Evolutionary conservation across 53 echinoderm and acorn worm genomes (phyloP), one percentile per base, ranked within the genome.

Genomic region (Pentamera pediparva): DNA sequence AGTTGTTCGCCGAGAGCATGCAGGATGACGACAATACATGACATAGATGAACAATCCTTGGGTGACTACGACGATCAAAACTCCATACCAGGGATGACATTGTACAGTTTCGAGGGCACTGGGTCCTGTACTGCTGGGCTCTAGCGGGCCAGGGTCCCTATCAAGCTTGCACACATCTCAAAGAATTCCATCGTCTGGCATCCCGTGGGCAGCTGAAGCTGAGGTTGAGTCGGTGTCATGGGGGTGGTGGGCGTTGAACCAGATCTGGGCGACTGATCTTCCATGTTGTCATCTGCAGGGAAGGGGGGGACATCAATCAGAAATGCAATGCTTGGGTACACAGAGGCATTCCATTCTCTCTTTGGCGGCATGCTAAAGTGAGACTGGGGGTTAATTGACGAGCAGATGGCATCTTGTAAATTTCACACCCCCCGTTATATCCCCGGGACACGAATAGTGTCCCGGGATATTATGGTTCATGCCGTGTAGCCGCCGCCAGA

Each of bases 161-260:
- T 98, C 25, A 98, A 74, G 65, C 91, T 98, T 37, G 98, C 98
- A 59, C 98, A 98, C 81, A 98, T 89, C 65, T 98, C 98, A 81
- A 98, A 91, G 84, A 98, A 98, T 35, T 96, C 96, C 88, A 96
- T 85, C 18, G 96, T 96, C 57, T 89, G 86, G 17, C 67, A 67
- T n/a, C 73, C 72, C 51, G 83, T 86, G 48, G 81, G 72, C 79
- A 92, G 62, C 62, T 59, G 75, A n/a, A n/a, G n/a, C 27, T 72
- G 62, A 2, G 89, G 86, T 0, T 81, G 78, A 19, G 76, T 69
- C 3, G 92, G 92, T 11, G 89, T 65, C 49, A 74, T 52, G 9
- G 93, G 93, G 1, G 86, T 87, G 39, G 85, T 35, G 1, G 86
- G 80, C 1, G 85, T 75, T 18, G 78, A 63, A 0, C 89, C 89